Evolutionary conservation across 1,140 invertebrate species (phyloP).

Genomic region (Drosophila micromelanica): DNA sequence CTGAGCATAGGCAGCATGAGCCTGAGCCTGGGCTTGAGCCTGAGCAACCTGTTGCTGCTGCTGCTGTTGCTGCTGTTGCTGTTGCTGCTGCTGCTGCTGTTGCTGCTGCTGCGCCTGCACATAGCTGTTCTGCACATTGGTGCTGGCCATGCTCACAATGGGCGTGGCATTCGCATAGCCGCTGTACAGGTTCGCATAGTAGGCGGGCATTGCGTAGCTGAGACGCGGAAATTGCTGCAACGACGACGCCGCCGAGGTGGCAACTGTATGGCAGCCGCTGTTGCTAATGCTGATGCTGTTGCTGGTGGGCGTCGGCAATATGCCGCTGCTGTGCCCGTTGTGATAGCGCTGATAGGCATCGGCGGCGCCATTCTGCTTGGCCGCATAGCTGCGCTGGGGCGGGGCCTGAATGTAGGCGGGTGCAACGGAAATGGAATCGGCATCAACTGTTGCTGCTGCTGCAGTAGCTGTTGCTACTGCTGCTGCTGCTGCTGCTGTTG

Average conservation of each 20-base stretch:
- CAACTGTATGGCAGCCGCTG: slow-evolving; percentile 36
- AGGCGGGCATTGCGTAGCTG: slow-evolving; percentile 62
- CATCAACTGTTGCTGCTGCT: slow-evolving; percentile 30
- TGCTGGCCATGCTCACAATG: slow-evolving; percentile 50
- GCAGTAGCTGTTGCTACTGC: slow-evolving; percentile 30
- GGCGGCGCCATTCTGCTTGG: slow-evolving; percentile 61
- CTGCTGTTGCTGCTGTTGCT: slow-evolving; percentile 40
- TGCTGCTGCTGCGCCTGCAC: slow-evolving; percentile 77
- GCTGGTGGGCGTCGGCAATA: slow-evolving; percentile 81
- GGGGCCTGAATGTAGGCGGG: slow-evolving; percentile 24
- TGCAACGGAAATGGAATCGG: slow-evolving; percentile 19
- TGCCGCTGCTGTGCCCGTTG: slow-evolving; percentile 71
- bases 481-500: slow-evolving; percentile 11
- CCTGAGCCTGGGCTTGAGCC: slow-evolving; percentile 74
- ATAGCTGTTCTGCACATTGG: slow-evolving; percentile 42
- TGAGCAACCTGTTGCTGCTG: slow-evolving; percentile 54
- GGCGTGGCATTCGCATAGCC: slow-evolving; percentile 49
- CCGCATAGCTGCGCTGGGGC: slow-evolving; percentile 30
- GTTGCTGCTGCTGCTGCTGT: slow-evolving; percentile 64
- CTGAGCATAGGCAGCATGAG: slow-evolving; percentile 75
- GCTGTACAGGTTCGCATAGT: slow-evolving; percentile 61
- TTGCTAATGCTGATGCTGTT: slow-evolving; percentile 33
- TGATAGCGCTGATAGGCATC: slow-evolving; percentile 50
- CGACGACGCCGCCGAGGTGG: slow-evolving; percentile 55
- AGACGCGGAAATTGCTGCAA: slow-evolving; percentile 57